Conservation (phyloP, 2,113 vertebrate species). For the Cardinalis cardinalis region DNA sequence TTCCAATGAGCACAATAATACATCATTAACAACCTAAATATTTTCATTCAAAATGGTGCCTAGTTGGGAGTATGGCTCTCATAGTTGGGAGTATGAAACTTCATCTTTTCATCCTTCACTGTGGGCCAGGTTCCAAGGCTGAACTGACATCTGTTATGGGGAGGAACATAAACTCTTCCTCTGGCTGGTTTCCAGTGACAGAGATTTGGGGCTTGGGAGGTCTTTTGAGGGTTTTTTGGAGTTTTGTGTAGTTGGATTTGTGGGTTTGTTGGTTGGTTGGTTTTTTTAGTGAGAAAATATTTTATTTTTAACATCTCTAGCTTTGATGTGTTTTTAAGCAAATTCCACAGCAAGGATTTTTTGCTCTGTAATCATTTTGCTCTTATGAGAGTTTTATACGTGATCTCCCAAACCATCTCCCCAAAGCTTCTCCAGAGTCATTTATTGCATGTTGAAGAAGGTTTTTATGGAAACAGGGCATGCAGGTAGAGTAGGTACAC, state of each 20-base stretch:
- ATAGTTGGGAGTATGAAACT: not conserved
- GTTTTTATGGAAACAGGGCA: not conserved
- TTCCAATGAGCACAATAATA: not conserved
- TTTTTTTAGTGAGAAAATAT: not conserved
- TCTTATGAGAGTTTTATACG: not conserved
- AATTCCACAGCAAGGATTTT: not conserved
- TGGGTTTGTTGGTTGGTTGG: not conserved
- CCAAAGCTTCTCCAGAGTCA: not conserved
- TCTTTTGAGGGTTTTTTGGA: not conserved
- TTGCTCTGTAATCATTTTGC: not conserved
- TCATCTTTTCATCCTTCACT: accelerated
- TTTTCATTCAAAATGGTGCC: not conserved
- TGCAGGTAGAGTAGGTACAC: accelerated
- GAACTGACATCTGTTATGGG: not conserved
- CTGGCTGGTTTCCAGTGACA: not conserved
- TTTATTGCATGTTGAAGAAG: not conserved
- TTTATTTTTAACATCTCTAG: not conserved
- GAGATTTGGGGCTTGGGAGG: not conserved
- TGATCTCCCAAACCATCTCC: not conserved
- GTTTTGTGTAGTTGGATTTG: not conserved
- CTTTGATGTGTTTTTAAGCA: not conserved
- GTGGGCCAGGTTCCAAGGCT: not conserved
- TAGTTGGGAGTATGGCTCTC: not conserved
- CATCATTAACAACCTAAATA: not conserved
- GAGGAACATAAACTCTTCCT: not conserved